Evolutionary conservation across 1,140 invertebrate genomes (phyloP).

Genomic region (Sinonovacula constricta): DNA sequence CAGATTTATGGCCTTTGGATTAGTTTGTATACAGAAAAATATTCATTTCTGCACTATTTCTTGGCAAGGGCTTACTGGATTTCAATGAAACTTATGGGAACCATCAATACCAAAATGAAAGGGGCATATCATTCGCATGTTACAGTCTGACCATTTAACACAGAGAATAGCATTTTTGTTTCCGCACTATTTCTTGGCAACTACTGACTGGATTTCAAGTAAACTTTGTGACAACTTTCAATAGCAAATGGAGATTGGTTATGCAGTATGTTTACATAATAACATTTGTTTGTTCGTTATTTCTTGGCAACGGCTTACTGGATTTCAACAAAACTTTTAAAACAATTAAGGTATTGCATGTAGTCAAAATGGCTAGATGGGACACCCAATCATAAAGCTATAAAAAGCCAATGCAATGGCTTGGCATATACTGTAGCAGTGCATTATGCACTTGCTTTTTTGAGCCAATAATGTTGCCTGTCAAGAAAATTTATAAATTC

Average conservation of each 20-base stretch:
- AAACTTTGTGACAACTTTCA: not conserved
- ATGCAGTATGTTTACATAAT: not conserved
- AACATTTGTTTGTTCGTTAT: not conserved
- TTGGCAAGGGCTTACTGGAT: not conserved
- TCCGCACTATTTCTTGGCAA: not conserved
- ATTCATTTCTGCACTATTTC: not conserved
- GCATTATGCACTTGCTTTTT: too few species aligned
- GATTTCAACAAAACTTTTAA: slow-evolving; percentile 1
- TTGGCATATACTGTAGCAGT: too few species aligned
- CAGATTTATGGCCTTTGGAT: too few species aligned
- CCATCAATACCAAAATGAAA: not conserved
- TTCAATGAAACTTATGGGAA: not conserved
- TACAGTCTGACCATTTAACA: not conserved
- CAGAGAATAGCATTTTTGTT: not conserved
- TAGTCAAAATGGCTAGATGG: too few species aligned
- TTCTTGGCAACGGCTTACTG: not conserved
- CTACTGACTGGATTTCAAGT: not conserved
- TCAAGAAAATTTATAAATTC: too few species aligned
- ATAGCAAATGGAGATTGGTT: not conserved
- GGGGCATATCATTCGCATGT: not conserved
- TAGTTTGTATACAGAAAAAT: too few species aligned
- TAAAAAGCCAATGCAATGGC: too few species aligned
- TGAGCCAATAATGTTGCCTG: too few species aligned
- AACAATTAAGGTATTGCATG: too few species aligned
- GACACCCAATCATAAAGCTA: too few species aligned